Conservation (phyloP, 2,113 vertebrate species). For the Protomyctophum bolini region DNA sequence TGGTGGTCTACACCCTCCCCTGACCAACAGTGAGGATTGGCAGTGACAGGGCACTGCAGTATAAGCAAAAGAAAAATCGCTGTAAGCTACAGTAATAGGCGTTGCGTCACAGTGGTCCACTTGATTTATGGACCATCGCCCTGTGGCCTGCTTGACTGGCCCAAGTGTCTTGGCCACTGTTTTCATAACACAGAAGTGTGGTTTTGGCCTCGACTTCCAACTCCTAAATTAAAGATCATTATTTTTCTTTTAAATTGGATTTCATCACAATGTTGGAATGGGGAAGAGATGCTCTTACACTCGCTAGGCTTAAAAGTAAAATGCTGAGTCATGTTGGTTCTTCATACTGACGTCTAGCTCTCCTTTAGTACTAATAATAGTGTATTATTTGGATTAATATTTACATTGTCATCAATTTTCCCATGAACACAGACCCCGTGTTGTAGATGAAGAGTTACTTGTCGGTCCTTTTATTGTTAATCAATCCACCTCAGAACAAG, state of each 20-base stretch:
- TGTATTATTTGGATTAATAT: not conserved
- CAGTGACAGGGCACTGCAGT: no score
- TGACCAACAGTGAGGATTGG: no score
- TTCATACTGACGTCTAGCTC: not conserved
- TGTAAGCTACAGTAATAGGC: no score
- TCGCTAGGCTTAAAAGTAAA: not conserved
- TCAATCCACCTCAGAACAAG: slow-evolving; percentile 4
- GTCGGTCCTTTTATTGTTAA: not conserved
- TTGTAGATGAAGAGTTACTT: not conserved
- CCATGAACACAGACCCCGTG: not conserved
- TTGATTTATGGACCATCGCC: slow-evolving; percentile 47
- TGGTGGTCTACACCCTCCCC: no score
- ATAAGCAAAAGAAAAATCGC: no score
- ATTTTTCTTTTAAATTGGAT: slow-evolving; percentile 33
- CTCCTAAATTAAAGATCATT: slow-evolving; percentile 27
- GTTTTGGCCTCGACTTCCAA: slow-evolving; percentile 24
- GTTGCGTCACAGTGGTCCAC: slow-evolving; percentile 27
- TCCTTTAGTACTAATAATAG: not conserved
- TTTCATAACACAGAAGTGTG: slow-evolving; percentile 57
- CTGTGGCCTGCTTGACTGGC: slow-evolving; percentile 37
- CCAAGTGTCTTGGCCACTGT: slow-evolving; percentile 30
- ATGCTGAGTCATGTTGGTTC: not conserved
- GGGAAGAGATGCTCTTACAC: not conserved
- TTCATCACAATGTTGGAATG: not conserved
- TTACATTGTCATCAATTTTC: not conserved